phyloP scores from a whole-genome alignment of 2,113 vertebrate genomes.

The Petaurus breviceps region DNA sequence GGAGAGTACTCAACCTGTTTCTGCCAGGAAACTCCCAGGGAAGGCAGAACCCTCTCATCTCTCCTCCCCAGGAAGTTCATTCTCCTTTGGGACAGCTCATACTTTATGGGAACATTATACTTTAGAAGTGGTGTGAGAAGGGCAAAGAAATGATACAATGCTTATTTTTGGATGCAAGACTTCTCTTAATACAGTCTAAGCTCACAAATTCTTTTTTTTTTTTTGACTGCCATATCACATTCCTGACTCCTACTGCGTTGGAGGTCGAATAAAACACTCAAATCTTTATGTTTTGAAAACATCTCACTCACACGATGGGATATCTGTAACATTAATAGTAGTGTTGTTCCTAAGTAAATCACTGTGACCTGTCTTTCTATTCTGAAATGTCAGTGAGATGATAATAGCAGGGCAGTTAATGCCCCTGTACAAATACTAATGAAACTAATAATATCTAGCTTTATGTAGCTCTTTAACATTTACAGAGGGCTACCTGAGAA shows the following conservation, averaged over 20 bases:
- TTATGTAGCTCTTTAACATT: neutral
- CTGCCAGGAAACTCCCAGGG: neutral
- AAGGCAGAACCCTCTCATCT: neutral
- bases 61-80: neutral
- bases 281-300: slow-evolving; percentile 44
- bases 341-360: neutral
- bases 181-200: neutral
- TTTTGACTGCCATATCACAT: neutral
- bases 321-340: slow-evolving; percentile 23
- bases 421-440: neutral
- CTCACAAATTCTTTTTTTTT: too few species aligned
- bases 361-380: neutral
- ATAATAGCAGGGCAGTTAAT: neutral
- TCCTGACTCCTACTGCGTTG: neutral
- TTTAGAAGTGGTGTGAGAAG: neutral
- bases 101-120: neutral
- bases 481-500: neutral
- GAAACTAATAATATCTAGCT: neutral
- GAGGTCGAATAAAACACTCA: neutral
- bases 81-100: neutral
- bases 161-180: neutral
- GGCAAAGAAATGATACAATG: neutral
- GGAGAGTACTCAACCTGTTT: neutral
- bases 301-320: neutral
- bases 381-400: neutral